Evolutionary conservation across 2,113 vertebrate species (phyloP).

Genomic region (Periophthalmodon schlosseri): DNA sequence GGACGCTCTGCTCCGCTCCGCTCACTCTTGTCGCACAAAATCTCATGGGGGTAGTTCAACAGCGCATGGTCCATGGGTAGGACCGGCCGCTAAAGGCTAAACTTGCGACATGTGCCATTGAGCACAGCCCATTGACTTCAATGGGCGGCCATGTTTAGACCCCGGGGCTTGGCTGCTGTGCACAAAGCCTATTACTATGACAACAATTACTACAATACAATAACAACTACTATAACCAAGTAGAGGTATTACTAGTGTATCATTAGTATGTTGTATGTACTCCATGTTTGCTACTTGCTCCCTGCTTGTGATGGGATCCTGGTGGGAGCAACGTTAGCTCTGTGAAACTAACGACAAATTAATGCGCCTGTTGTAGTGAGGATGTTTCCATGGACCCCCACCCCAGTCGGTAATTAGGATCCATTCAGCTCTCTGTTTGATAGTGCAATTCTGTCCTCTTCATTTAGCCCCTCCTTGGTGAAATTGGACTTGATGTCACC

Average conservation of each 20-base stretch:
- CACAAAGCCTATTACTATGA: no score
- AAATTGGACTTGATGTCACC: conserved; percentile 31
- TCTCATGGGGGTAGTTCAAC: no score
- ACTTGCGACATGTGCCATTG: no score
- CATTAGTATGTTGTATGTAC: not conserved
- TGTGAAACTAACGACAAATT: conserved; percentile 58
- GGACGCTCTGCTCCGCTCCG: no score
- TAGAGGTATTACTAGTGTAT: not conserved
- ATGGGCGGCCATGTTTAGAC: no score
- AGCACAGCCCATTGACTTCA: no score
- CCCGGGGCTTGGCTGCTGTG: no score
- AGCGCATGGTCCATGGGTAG: no score
- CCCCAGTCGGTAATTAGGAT: conserved; percentile 41
- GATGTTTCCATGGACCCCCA: conserved; percentile 45
- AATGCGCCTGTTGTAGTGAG: conserved; percentile 53
- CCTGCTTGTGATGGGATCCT: conserved; percentile 26
- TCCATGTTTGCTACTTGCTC: not conserved
- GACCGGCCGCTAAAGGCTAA: no score
- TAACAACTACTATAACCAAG: no score
- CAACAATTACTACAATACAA: no score
- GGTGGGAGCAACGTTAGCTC: conserved; percentile 30
- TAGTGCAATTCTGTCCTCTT: conserved; percentile 22
- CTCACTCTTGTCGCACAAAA: no score
- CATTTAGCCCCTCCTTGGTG: conserved; percentile 22
- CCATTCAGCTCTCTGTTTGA: conserved; percentile 47